A percentile compares a stretch with the other conserved stretches of the same genome.
Evolutionary conservation across 1,140 invertebrate species (phyloP).

Genomic region (Bombus waltoni): DNA sequence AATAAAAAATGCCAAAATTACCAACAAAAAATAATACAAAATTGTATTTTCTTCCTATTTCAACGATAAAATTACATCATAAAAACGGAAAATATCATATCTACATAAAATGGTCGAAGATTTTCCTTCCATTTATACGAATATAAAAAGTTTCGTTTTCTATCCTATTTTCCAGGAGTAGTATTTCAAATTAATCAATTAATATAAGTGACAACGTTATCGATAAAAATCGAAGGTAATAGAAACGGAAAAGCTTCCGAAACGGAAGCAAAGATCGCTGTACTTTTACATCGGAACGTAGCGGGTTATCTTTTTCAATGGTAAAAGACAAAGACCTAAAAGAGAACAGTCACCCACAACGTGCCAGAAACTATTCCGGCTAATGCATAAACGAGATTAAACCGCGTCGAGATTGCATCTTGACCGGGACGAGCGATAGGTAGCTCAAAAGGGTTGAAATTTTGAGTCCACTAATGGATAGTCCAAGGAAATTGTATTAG

Average conservation of each 20-base stretch:
- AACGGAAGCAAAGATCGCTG: neutral
- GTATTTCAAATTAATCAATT: neutral
- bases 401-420: constrained; percentile 54
- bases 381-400: constrained; percentile 57
- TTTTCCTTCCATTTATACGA: neutral
- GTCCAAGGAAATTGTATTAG: constrained; percentile 42
- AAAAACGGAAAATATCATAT: neutral
- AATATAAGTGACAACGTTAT: neutral
- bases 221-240: neutral
- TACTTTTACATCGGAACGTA: neutral
- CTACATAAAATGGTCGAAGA: neutral
- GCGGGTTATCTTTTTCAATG: neutral
- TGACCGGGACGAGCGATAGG: constrained; percentile 15
- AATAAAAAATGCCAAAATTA: neutral
- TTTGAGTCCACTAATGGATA: constrained; percentile 45
- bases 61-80: neutral
- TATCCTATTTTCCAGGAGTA: neutral
- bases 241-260: neutral
- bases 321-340: neutral
- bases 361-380: constrained; percentile 5
- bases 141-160: neutral
- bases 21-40: neutral
- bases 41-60: neutral
- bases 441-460: constrained; percentile 41
- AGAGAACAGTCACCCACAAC: neutral